Evolutionary conservation across 2,113 vertebrate species (phyloP).

Genomic region (Tychaedon coryphoeus): DNA sequence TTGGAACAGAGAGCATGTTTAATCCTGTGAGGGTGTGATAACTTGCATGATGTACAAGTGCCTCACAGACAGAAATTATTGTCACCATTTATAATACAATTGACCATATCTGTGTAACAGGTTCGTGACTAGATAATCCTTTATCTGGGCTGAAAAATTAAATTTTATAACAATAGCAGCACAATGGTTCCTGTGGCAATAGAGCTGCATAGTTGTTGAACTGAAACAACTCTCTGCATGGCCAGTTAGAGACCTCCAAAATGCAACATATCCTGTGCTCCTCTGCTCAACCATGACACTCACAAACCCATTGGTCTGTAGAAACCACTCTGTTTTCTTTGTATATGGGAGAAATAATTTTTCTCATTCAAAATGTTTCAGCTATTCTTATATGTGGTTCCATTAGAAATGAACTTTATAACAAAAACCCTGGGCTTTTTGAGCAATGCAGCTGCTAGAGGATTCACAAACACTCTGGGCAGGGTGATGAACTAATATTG

Average conservation of each 20-base stretch:
- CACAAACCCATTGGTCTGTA: neutral
- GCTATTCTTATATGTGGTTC: neutral
- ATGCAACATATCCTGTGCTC: neutral
- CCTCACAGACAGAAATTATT: conserved; percentile 3
- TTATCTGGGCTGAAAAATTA: conserved; percentile 26
- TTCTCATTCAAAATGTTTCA: neutral
- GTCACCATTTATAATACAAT: conserved; percentile 28
- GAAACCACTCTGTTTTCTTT: neutral
- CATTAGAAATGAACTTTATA: neutral
- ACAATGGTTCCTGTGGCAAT: neutral
- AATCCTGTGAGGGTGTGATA: neutral
- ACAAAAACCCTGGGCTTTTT: neutral
- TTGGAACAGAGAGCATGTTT: neutral
- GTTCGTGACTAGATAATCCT: neutral
- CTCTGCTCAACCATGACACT: neutral
- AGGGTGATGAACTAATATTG: neutral
- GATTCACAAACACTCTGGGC: neutral
- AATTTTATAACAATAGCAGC: neutral
- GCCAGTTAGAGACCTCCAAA: neutral
- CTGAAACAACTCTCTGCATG: neutral
- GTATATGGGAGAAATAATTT: neutral
- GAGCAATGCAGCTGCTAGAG: neutral
- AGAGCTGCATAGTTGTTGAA: neutral
- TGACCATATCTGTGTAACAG: neutral
- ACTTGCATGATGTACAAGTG: neutral